Conservation (phyloP, 2,888 invertebrate genomes). For the Leptopilina drosophilae region DNA sequence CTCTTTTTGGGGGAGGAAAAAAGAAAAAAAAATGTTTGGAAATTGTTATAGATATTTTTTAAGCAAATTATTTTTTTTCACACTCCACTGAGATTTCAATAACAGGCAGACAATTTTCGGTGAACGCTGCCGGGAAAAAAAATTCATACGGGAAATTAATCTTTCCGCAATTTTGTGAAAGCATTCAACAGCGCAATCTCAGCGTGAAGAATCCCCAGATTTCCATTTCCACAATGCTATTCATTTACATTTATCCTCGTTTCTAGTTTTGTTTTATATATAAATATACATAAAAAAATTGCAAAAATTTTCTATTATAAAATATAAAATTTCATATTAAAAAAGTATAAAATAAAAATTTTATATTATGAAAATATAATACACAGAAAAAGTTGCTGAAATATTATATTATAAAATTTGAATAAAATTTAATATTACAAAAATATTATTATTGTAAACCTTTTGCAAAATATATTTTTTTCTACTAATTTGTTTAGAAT, state of each 20-base stretch:
- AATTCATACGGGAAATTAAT: slow-evolving; percentile 28
- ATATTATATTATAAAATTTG: no score
- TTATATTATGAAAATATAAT: no score
- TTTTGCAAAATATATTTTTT: no score
- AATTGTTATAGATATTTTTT: background rate
- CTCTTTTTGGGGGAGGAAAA: no score
- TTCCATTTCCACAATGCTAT: slow-evolving; percentile 31
- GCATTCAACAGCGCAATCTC: background rate
- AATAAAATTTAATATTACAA: no score
- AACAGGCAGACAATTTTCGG: slow-evolving; percentile 7
- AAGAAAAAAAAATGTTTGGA: background rate
- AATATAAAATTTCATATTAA: no score
- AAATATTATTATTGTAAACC: no score
- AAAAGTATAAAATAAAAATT: no score
- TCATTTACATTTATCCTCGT: slow-evolving; percentile 17
- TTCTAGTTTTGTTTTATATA: background rate
- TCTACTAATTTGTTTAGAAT: no score
- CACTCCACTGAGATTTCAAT: slow-evolving; percentile 4
- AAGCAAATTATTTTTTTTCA: slow-evolving; percentile 15
- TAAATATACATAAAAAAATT: no score
- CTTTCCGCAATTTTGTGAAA: slow-evolving; percentile 16
- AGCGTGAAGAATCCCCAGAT: background rate
- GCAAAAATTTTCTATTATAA: no score
- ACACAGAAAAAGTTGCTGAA: no score
- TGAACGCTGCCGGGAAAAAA: slow-evolving; percentile 20